phyloP scores from a whole-genome alignment of 2,797 vertebrate genomes.

The Characodon lateralis region DNA sequence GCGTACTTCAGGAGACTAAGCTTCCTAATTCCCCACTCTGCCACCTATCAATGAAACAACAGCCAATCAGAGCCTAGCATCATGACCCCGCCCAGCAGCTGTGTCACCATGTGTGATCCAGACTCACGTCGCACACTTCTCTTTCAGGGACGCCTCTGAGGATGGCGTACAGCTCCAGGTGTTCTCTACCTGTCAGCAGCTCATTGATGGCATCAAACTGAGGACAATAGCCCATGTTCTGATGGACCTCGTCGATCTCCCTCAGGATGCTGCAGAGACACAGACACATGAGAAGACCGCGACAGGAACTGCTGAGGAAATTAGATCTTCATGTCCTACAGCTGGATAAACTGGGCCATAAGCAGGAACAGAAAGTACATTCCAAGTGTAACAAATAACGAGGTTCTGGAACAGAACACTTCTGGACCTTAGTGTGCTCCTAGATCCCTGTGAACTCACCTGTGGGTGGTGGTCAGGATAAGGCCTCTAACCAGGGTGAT shows the following conservation, averaged over 20 bases:
- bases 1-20: constrained; percentile 90
- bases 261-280: constrained; percentile 85
- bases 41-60: constrained; percentile 60
- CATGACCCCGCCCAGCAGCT: not conserved
- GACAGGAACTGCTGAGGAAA: not conserved
- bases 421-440: too few relatives aligned
- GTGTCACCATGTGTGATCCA: rapidly evolving
- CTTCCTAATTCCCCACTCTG: constrained; percentile 93
- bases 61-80: not conserved
- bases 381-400: too few relatives aligned
- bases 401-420: not conserved
- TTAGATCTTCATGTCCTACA: too few relatives aligned
- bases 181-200: constrained; percentile 92
- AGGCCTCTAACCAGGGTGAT: too few relatives aligned
- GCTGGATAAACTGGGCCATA: not conserved
- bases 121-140: constrained; percentile 92
- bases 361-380: not conserved
- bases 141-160: constrained; percentile 91
- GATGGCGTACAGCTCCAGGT: constrained; percentile 94
- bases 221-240: constrained; percentile 97
- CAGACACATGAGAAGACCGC: not conserved
- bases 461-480: too few relatives aligned
- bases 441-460: too few relatives aligned
- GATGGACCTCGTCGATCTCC: constrained; percentile 91
- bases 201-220: constrained; percentile 97